Evolutionary conservation across 30 jellyfish, hydroid and myxozoan species (phyloP).

Genomic region (Aurelia aurita): DNA sequence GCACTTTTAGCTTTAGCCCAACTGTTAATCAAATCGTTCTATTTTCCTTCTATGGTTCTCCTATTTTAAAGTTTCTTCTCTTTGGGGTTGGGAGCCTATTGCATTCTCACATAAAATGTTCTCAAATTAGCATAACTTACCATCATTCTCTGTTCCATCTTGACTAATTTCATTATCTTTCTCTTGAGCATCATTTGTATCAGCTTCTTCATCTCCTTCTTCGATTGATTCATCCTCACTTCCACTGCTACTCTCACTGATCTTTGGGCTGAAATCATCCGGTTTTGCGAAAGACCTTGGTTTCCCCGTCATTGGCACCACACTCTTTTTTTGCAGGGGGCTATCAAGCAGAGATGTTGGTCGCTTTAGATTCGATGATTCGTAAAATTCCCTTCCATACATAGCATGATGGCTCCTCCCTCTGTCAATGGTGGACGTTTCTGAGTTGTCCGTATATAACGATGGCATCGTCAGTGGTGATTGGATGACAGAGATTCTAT

Average conservation of each 20-base stretch:
- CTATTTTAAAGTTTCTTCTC: no score
- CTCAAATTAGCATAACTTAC: background rate
- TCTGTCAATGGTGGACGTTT: background rate
- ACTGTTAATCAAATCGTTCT: no score
- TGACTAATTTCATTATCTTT: slow-evolving; percentile 36
- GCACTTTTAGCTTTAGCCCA: no score
- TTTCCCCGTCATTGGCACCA: slow-evolving; percentile 27
- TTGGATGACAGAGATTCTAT: slow-evolving; percentile 72
- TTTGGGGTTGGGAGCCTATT: no score
- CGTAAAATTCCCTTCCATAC: slow-evolving; percentile 7
- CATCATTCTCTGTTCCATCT: slow-evolving; percentile 72
- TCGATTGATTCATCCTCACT: slow-evolving; percentile 63
- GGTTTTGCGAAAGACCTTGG: slow-evolving; percentile 53
- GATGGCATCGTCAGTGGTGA: slow-evolving; percentile 46
- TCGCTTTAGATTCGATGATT: background rate
- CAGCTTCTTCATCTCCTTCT: slow-evolving; percentile 51
- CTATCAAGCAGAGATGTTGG: slow-evolving; percentile 53
- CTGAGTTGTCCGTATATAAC: slow-evolving; percentile 22
- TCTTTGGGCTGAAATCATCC: slow-evolving; percentile 50
- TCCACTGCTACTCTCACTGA: slow-evolving; percentile 54
- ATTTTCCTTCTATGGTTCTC: no score
- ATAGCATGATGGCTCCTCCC: slow-evolving; percentile 5
- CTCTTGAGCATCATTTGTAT: background rate
- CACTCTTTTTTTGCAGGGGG: slow-evolving; percentile 47
- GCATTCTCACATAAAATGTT: no score